These are phyloP conservation scores for Drosophila villosipedis DNA, from an alignment of 2,888 invertebrate species.

Conservation along the genomic window DNA sequence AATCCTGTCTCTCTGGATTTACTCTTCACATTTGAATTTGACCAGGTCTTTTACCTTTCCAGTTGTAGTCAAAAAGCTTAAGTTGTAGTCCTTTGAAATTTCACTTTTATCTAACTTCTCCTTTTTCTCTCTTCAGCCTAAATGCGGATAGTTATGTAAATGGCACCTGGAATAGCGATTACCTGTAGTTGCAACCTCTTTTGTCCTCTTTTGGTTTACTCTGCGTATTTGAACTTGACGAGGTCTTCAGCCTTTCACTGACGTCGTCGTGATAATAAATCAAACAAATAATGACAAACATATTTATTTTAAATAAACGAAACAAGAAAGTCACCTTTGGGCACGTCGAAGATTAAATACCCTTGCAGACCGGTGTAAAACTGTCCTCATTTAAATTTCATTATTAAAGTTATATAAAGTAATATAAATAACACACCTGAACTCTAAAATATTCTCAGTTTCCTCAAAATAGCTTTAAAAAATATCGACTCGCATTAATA, in stretches of 20 bases:
- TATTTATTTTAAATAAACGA: background rate
- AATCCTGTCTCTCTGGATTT: background rate
- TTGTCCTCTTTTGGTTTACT: background rate
- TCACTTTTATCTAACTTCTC: background rate
- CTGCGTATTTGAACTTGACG: conserved; percentile 2
- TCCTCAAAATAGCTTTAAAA: background rate
- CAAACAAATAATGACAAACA: conserved; percentile 27
- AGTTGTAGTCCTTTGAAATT: background rate
- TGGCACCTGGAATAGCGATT: background rate
- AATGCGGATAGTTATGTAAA: background rate
- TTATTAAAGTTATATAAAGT: too few species aligned
- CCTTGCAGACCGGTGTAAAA: background rate
- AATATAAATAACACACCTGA: background rate
- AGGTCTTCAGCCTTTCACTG: conserved; percentile 44
- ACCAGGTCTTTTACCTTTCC: background rate
- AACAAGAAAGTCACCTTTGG: background rate
- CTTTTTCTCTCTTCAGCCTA: background rate
- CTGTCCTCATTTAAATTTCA: background rate
- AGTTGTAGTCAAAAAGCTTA: background rate
- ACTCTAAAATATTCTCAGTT: background rate
- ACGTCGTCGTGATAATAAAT: conserved; percentile 37
- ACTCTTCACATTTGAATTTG: background rate
- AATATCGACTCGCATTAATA: background rate
- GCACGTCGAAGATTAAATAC: background rate
- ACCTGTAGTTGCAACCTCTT: background rate